phyloP scores from a whole-genome alignment of 1,140 invertebrate genomes.

The Mylabris phalerata region DNA sequence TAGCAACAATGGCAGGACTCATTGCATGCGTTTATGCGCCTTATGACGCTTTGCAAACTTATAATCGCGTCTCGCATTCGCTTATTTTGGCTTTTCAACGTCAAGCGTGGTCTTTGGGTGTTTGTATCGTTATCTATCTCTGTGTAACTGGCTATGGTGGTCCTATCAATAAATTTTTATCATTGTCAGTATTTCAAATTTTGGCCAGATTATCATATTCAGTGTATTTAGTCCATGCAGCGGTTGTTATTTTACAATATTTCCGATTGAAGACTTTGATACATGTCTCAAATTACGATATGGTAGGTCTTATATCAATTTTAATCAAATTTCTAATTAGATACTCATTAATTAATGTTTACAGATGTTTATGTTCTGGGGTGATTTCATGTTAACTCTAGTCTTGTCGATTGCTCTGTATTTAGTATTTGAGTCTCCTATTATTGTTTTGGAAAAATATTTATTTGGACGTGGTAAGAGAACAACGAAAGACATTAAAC shows the following conservation, averaged over 20 bases:
- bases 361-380: conserved; percentile 11
- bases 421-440: conserved; percentile 14
- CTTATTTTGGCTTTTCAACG: conserved; percentile 55
- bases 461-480: not conserved
- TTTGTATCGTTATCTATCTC: conserved; percentile 61
- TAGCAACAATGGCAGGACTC: conserved; percentile 6
- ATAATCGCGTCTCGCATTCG: conserved; percentile 39
- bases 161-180: conserved; percentile 17
- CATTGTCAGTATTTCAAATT: conserved; percentile 17
- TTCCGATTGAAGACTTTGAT: not conserved
- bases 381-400: conserved; percentile 3
- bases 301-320: not conserved
- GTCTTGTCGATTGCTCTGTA: not conserved
- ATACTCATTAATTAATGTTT: conserved; percentile 2
- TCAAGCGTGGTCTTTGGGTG: conserved; percentile 49
- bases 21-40: conserved; percentile 5
- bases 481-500: too few relatives aligned
- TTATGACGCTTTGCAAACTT: not conserved
- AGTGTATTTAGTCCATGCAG: conserved; percentile 19
- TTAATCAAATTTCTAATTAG: not conserved
- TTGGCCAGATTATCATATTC: conserved; percentile 18
- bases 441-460: conserved; percentile 12
- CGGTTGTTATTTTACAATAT: not conserved
- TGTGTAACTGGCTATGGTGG: conserved; percentile 56
- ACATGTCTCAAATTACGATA: conserved; percentile 6